Conservation (phyloP, 2,888 invertebrate species). For the Hyles lineata region DNA sequence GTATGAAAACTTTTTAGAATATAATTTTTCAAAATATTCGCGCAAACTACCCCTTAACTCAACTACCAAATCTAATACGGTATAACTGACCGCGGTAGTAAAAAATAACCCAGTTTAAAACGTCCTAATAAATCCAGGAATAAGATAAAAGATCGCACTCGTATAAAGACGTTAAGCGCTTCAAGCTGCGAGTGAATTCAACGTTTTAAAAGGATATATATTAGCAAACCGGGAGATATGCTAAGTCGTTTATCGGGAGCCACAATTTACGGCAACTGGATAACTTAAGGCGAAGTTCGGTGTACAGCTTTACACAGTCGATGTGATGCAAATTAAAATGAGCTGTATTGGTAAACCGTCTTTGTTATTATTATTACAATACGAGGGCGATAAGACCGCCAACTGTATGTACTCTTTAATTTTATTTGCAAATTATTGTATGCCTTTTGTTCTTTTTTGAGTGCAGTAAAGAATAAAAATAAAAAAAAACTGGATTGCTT, state of each 20-base stretch:
- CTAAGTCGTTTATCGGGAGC: slow-evolving; percentile 51
- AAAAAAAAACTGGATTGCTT: too few relatives aligned
- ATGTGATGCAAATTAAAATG: not conserved
- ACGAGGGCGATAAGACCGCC: too few relatives aligned
- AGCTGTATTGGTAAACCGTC: too few relatives aligned
- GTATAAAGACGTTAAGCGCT: slow-evolving; percentile 29
- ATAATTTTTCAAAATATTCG: too few relatives aligned
- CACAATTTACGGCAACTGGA: slow-evolving; percentile 45
- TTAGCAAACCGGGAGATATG: slow-evolving; percentile 46
- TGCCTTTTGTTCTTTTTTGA: too few relatives aligned
- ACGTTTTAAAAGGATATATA: slow-evolving; percentile 52
- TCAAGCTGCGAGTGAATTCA: slow-evolving; percentile 42
- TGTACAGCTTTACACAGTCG: not conserved
- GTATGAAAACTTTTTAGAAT: too few relatives aligned
- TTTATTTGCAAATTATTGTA: too few relatives aligned
- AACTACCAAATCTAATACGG: not conserved
- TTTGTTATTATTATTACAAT: too few relatives aligned
- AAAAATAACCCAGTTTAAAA: slow-evolving; percentile 6
- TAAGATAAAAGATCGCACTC: slow-evolving; percentile 28
- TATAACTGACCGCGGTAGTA: not conserved
- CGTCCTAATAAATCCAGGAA: slow-evolving; percentile 23
- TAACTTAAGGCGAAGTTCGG: not conserved
- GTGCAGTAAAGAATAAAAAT: too few relatives aligned
- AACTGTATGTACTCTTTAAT: too few relatives aligned
- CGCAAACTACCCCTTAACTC: too few relatives aligned